Percentiles rank a stretch among this genome's conserved stretches.
Evolutionary conservation across 2,797 vertebrate genomes (phyloP).

Genomic region (Decapterus maruadsi): DNA sequence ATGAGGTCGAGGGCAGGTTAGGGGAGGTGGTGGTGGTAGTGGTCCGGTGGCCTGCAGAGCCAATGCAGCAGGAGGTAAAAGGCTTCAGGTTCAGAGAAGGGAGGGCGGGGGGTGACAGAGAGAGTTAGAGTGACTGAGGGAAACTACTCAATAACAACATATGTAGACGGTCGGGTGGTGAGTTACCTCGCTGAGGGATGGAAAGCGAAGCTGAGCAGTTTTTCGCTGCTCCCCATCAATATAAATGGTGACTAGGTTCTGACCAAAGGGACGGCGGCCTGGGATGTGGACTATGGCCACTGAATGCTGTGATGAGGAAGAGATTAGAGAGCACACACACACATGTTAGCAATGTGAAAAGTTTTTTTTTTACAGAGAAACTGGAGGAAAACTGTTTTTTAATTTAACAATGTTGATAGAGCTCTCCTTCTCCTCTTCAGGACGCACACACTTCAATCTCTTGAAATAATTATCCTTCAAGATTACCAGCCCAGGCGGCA

Average conservation of each 20-base stretch:
- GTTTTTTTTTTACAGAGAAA: neutral
- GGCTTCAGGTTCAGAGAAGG: constrained; percentile 84
- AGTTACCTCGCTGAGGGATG: constrained; percentile 92
- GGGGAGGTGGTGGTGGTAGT: constrained; percentile 89
- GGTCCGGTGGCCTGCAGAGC: constrained; percentile 95
- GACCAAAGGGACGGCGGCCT: constrained; percentile 93
- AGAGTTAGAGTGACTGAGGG: constrained; percentile 25
- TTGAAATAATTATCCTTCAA: neutral
- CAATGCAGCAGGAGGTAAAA: constrained; percentile 98
- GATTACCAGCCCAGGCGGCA: constrained; percentile 4
- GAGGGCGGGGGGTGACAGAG: constrained; percentile 11
- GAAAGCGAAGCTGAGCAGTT: constrained; percentile 91
- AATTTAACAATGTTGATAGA: constrained; percentile 1
- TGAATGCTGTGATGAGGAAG: constrained; percentile 87
- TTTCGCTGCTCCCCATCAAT: constrained; percentile 89
- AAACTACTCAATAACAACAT: constrained; percentile 15
- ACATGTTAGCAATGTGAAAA: neutral
- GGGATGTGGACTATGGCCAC: constrained; percentile 91
- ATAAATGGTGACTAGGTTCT: constrained; percentile 93
- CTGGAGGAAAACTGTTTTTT: neutral
- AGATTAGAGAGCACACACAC: constrained; percentile 2
- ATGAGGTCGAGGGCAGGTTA: constrained; percentile 62
- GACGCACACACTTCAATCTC: neutral
- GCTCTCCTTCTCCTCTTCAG: neutral
- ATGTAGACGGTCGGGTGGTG: neutral